Base-by-base conservation (phyloP, 2,888 invertebrate species). In the Heliothis peltigera region DNA sequence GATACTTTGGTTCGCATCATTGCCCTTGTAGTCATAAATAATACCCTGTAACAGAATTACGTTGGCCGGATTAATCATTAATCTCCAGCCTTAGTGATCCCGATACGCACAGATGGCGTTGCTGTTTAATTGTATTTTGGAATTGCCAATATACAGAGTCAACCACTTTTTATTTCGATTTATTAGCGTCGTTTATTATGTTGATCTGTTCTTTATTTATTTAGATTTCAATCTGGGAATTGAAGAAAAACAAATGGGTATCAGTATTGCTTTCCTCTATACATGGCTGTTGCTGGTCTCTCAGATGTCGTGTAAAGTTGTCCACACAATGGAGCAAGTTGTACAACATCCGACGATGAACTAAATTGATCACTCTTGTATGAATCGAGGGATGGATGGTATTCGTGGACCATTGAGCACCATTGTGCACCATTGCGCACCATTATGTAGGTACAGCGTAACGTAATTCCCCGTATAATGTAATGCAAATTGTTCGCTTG, bases 1-100 rank as follows among this genome's bases (percentile, higher is more conserved):
- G 86, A 85, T 85, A 85, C 85, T 86, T 87, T 84, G 81, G 78
- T 84, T 79, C 82, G 74, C 80, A 83, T 84, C 85, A 84, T 75
- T 84, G 80, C 72, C 78, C 75, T 80, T 84, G 71, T 76, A 77
- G 77, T 77, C 80, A 82, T 81, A 84, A 85, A 87, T 84, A 83
- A 84, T 86, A 81, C 75, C 67, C 53, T 80, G 82, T 77, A 79
- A 79, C 71, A 69, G 69, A 73, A 75, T 76, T 70, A 82, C 75
- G 48, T 54, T 55, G 58, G 49, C 64, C 59, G 74, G 67, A 80
- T 83, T 82, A 77, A 77, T 75, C 60, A 79, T 83, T 77, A 70
- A 82, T 83, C 75, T 80, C 70, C 48, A 35, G 75, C 68, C 59
- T 80, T 71, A 75, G 65, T 75, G 62, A 77, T 77, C 53, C 52